Percentiles rank a stretch among this genome's conserved stretches.
These are phyloP conservation scores for Polylopha cassiicola DNA, from an alignment of 2,888 invertebrate species.

Conservation along the genomic window DNA sequence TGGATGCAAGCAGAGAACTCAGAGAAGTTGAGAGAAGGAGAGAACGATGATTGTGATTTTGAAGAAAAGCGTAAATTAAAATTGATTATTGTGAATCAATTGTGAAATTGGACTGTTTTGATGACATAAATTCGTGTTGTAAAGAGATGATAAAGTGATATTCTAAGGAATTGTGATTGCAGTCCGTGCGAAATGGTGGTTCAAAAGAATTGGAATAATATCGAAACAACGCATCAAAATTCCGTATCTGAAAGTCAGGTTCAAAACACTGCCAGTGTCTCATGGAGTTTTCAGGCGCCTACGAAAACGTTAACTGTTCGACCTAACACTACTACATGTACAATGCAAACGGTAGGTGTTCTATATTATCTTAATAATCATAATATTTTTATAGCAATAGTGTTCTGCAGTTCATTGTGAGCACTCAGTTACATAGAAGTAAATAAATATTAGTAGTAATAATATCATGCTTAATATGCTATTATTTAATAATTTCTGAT, in stretches of 20 bases:
- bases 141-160: slow-evolving; percentile 2
- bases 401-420: no score
- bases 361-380: neutral
- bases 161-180: slow-evolving; percentile 18
- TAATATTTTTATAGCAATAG: no score
- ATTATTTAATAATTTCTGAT: no score
- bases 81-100: neutral
- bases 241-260: slow-evolving; percentile 33
- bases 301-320: slow-evolving; percentile 49
- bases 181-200: slow-evolving; percentile 62
- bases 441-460: no score
- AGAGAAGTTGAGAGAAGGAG: slow-evolving; percentile 9
- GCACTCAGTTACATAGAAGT: no score
- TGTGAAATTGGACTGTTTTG: neutral
- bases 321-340: slow-evolving; percentile 39
- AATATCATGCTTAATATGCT: no score
- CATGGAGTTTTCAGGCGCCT: slow-evolving; percentile 63
- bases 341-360: slow-evolving; percentile 56
- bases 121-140: slow-evolving; percentile 8
- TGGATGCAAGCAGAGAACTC: slow-evolving; percentile 9
- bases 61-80: slow-evolving; percentile 7
- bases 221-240: slow-evolving; percentile 52
- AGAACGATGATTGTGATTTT: slow-evolving; percentile 5
- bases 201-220: slow-evolving; percentile 62
- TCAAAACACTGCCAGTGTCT: slow-evolving; percentile 41